phyloP scores from a whole-genome alignment of 2,113 vertebrate genomes.

The Mesembrinibis cayennensis region DNA sequence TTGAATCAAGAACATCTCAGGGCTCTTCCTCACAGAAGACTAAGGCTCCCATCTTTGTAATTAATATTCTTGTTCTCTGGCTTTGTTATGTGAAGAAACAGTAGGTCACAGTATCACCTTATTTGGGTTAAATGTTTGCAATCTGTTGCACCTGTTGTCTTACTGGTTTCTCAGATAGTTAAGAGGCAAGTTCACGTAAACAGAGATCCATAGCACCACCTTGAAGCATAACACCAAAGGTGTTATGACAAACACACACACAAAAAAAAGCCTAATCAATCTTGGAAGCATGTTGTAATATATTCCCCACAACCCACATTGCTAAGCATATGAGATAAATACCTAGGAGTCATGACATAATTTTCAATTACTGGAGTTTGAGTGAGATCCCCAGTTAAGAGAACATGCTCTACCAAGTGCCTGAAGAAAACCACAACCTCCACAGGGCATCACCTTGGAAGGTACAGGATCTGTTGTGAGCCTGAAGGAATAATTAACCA shows the following conservation, averaged over 20 bases:
- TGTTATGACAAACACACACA: not conserved
- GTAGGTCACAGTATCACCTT: not conserved
- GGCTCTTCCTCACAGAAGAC: not conserved
- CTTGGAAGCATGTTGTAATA: not conserved
- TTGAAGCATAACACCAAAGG: not conserved
- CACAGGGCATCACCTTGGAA: constrained; percentile 4
- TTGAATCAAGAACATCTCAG: not conserved
- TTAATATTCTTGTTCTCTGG: not conserved
- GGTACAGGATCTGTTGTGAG: not conserved
- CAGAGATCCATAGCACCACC: not conserved
- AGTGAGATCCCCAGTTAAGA: not conserved
- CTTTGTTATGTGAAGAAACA: not conserved
- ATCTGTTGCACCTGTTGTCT: not conserved
- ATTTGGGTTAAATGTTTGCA: not conserved
- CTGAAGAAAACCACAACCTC: constrained; percentile 40
- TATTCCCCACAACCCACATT: not conserved
- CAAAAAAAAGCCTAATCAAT: not conserved
- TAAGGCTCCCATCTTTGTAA: not conserved
- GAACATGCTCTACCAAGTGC: not conserved
- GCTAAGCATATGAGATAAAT: not conserved
- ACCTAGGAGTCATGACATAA: not conserved
- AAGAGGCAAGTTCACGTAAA: not conserved
- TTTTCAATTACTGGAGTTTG: constrained; percentile 27
- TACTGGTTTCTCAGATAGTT: not conserved
- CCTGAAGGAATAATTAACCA: constrained; percentile 54